A percentile compares a stretch with the other conserved stretches of the same genome.
Evolutionary conservation across 2,113 vertebrate species (phyloP).

Genomic region (Daubentonia madagascariensis): DNA sequence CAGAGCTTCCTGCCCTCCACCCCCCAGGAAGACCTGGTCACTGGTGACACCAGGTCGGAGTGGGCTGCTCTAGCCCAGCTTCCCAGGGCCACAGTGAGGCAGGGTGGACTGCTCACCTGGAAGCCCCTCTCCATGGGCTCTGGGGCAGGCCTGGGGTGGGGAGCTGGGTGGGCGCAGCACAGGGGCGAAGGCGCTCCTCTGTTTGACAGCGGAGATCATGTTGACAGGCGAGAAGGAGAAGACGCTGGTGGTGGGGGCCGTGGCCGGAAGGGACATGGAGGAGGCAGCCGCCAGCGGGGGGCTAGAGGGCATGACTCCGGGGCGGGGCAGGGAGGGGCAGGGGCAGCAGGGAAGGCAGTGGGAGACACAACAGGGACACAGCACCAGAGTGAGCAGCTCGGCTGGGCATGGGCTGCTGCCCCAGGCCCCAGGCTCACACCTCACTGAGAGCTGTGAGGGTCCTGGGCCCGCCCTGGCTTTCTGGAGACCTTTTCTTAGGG

Average conservation of each 20-base stretch:
- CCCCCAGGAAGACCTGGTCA: not conserved
- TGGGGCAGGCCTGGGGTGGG: conserved; percentile 93
- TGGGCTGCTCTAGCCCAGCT: not conserved
- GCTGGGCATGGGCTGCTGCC: not conserved
- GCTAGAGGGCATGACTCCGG: conserved; percentile 86
- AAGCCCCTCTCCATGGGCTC: conserved; percentile 90
- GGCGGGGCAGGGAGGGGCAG: conserved; percentile 46
- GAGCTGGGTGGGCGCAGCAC: conserved; percentile 95
- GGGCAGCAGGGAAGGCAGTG: conserved; percentile 43
- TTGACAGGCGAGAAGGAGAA: conserved; percentile 97
- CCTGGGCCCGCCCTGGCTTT: not conserved
- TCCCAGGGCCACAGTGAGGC: not conserved
- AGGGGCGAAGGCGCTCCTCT: conserved; percentile 98
- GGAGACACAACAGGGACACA: conserved; percentile 78
- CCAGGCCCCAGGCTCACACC: not conserved
- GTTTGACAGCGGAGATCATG: conserved; percentile 98
- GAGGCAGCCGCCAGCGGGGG: conserved; percentile 85
- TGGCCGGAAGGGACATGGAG: conserved; percentile 79
- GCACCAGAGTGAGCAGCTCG: conserved; percentile 70
- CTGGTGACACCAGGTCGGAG: not conserved
- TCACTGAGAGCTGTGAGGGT: not conserved
- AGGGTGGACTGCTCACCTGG: conserved; percentile 89
- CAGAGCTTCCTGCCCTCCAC: not conserved
- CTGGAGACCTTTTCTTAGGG: not conserved
- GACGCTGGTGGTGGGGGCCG: conserved; percentile 84